Evolutionary conservation across 2,113 vertebrate species (phyloP), one percentile per base, ranked within the genome.

Genomic region (Sinocyclocheilus anophthalmus): DNA sequence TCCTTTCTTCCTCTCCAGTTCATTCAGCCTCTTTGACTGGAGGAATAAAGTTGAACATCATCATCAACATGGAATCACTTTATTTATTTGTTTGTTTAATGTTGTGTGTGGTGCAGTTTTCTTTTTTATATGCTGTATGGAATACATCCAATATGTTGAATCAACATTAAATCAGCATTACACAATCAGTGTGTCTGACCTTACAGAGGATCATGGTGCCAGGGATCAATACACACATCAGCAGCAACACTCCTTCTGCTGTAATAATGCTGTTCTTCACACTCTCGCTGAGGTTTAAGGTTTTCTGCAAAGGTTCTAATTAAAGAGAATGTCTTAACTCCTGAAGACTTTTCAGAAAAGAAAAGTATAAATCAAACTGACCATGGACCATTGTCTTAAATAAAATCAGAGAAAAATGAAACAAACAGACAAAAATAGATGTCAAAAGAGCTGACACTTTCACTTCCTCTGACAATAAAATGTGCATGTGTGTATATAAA

Each of bases 221-320:
- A 33, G 94, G 94, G 59, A 94, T 0, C 14, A 95, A 2, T 75
- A 94, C 90, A 76, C 88, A 91, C 26, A 95, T 33, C 0, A 96
- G 67, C 61, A 96, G 91, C 1, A 95, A 37, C 59, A 95, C 16
- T 12, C 93, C 95, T 85, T 95, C 92, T 10, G 76, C 83, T 0
- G 67, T 91, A 80, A 96, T 92, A 90, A 96, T 93, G 48, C 22
- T 89, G 90, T 96, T 94, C 89, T 96, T 96, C 79, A 87, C 87
- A 20, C 3, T 85, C 85, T 96, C 94, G 0, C 81, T 92, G 67
- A 95, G 50, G 83, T 92, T 84, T 84, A 95, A 85, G 0, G 72
- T 89, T 87, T 93, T 95, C 10, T 79, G 2, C 39, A 94, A 3
- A 0, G 92, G 90, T 16, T 16, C 95, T 96, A 70, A 48, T 13